Percentiles rank a stretch among this genome's conserved stretches.
phyloP scores from a whole-genome alignment of 2,797 vertebrate species.

The Lates japonicus region DNA sequence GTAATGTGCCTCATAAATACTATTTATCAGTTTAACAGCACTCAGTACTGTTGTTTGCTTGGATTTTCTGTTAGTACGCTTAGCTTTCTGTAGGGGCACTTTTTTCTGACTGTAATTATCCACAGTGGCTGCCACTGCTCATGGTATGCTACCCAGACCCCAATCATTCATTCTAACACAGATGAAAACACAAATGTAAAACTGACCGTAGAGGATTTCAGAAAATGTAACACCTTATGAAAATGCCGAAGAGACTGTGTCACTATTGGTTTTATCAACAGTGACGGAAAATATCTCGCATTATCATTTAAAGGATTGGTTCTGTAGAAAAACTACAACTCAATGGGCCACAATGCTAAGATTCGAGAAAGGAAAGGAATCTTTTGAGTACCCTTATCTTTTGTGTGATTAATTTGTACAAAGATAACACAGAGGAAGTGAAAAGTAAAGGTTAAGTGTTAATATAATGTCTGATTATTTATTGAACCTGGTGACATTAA shows the following conservation, averaged over 20 bases:
- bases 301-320: neutral
- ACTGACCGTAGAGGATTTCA: neutral
- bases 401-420: conserved; percentile 1
- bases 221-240: neutral
- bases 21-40: neutral
- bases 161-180: neutral
- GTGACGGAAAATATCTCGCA: neutral
- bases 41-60: neutral
- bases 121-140: neutral
- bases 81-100: conserved; percentile 3
- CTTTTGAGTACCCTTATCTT: neutral
- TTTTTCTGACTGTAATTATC: neutral
- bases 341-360: neutral
- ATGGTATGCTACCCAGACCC: no score
- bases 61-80: neutral
- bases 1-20: neutral
- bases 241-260: neutral
- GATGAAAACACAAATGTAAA: neutral
- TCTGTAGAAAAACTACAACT: neutral
- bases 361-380: neutral
- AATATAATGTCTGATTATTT: no score
- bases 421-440: neutral
- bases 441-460: neutral
- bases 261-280: neutral
- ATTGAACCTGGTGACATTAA: no score